A percentile compares a stretch with the other conserved stretches of the same genome.
Evolutionary conservation across 2,113 vertebrate species (phyloP).

Genomic region (Genyomyrus donnyi): DNA sequence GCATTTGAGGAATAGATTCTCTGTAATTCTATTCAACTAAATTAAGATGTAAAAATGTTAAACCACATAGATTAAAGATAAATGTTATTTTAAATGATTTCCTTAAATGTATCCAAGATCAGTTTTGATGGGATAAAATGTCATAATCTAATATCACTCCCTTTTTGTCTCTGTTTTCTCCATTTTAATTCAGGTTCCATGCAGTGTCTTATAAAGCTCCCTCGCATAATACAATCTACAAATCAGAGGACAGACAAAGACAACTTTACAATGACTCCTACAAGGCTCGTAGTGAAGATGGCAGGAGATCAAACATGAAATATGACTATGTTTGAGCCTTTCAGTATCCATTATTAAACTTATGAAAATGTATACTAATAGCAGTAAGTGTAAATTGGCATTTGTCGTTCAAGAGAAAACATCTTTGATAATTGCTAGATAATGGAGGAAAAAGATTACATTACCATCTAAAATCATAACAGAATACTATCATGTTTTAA

Average conservation of each 20-base stretch:
- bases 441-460: background rate
- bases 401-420: background rate
- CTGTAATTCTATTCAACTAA: background rate
- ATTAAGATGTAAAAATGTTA: background rate
- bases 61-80: background rate
- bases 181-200: constrained; percentile 60
- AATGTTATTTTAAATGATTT: background rate
- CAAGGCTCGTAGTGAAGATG: constrained; percentile 62
- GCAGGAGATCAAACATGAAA: constrained; percentile 65
- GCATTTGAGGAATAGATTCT: background rate
- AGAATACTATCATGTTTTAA: background rate
- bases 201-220: constrained; percentile 72
- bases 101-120: background rate
- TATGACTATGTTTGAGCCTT: constrained; percentile 74
- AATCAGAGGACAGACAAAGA: constrained; percentile 36
- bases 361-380: background rate
- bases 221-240: constrained; percentile 66
- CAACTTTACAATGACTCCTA: constrained; percentile 47
- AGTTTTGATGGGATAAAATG: background rate
- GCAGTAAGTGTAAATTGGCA: background rate
- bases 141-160: background rate
- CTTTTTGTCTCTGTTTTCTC: background rate
- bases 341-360: background rate
- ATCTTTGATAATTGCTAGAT: background rate
- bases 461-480: background rate